These are phyloP conservation scores for Caenorhabditis latens DNA, from an alignment of 1,140 invertebrate genomes.

Conservation along the genomic window DNA sequence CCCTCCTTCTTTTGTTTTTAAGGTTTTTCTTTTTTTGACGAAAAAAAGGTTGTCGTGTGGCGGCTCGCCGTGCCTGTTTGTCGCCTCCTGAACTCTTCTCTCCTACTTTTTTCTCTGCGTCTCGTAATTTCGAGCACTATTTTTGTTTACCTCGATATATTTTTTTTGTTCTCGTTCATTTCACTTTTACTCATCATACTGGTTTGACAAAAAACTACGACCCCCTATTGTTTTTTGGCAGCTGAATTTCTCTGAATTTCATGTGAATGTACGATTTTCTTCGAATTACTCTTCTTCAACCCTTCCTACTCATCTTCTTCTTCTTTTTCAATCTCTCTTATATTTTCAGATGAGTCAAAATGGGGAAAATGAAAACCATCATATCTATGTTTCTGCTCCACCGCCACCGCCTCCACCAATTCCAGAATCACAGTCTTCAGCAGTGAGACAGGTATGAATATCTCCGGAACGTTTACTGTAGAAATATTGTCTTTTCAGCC, in stretches of 20 bases:
- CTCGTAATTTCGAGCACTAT: not conserved
- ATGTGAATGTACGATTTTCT: not conserved
- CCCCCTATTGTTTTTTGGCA: not conserved
- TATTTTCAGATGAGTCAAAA: slow-evolving; percentile 24
- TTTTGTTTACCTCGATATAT: slow-evolving; percentile 26
- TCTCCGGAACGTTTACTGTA: not conserved
- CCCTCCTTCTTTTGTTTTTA: not conserved
- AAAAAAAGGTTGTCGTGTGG: not conserved
- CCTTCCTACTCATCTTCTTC: not conserved
- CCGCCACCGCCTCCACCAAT: not conserved
- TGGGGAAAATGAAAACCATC: slow-evolving; percentile 4
- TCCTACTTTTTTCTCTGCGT: not conserved
- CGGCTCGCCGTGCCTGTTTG: not conserved
- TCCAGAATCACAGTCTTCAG: not conserved
- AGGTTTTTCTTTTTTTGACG: not conserved
- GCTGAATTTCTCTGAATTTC: too few relatives aligned
- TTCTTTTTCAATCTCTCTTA: not conserved
- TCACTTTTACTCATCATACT: not conserved
- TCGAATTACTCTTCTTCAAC: not conserved
- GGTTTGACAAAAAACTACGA: not conserved
- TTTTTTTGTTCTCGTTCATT: not conserved
- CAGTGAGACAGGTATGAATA: not conserved
- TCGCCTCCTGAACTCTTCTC: not conserved
- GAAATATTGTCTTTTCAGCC: not conserved
- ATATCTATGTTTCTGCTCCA: slow-evolving; percentile 1